Percentiles rank a stretch among this genome's conserved stretches.
Conservation (phyloP, 2,797 vertebrate genomes). For the Hydrocynus forskahlii region DNA sequence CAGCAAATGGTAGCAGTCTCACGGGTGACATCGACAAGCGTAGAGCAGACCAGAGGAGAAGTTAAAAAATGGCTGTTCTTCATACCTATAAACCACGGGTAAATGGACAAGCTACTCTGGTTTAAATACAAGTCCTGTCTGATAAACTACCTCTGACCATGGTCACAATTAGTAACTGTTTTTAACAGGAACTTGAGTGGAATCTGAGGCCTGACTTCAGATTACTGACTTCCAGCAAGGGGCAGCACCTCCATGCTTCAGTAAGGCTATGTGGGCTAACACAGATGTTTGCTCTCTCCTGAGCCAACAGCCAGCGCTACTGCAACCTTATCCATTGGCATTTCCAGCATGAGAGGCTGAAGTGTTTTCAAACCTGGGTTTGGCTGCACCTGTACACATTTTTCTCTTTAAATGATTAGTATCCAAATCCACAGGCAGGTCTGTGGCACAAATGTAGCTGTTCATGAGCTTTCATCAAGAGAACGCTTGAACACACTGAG, state of each 20-base stretch:
- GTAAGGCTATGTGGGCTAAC: neutral
- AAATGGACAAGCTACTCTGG: neutral
- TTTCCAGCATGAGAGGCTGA: conserved; percentile 13
- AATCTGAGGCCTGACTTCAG: neutral
- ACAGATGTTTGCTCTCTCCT: conserved; percentile 32
- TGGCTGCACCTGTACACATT: neutral
- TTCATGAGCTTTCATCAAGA: neutral
- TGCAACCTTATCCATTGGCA: conserved; percentile 25
- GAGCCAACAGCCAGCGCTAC: conserved; percentile 16
- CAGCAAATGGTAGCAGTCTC: neutral
- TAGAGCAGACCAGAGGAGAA: neutral
- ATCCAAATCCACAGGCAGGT: neutral
- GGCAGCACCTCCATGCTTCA: conserved; percentile 15
- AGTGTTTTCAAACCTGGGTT: conserved; percentile 19
- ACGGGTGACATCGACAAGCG: neutral
- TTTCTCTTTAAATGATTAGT: neutral
- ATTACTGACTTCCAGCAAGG: conserved; percentile 15
- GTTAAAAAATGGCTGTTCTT: neutral
- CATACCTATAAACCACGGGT: neutral
- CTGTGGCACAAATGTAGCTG: neutral
- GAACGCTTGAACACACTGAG: neutral
- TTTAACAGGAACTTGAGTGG: neutral
- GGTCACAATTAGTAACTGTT: no score
- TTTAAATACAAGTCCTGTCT: neutral
- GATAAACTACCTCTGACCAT: neutral